A percentile compares a stretch with the other conserved stretches of the same genome.
Conservation (phyloP, 2,888 invertebrate species). For the Harpagoxenus sublaevis region DNA sequence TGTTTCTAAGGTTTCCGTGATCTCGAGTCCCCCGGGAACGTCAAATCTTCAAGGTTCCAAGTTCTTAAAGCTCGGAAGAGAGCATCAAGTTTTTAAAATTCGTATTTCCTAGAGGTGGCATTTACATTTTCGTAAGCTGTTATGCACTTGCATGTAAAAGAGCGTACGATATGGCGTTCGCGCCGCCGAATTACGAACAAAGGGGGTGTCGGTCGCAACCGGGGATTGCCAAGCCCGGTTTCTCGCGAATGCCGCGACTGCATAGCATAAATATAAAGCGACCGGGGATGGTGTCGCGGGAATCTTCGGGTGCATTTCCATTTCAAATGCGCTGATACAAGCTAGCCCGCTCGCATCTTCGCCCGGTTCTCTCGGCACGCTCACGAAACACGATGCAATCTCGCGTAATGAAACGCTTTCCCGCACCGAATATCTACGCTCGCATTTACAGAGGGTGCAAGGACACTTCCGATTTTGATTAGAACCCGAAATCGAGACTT, state of each 20-base stretch:
- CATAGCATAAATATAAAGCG: constrained; percentile 41
- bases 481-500: neutral
- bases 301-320: constrained; percentile 79
- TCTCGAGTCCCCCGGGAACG: no score
- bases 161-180: constrained; percentile 2
- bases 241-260: constrained; percentile 16
- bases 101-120: neutral
- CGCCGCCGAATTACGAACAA: constrained; percentile 37
- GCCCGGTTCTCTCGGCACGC: constrained; percentile 31
- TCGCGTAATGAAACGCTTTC: constrained; percentile 76
- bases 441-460: neutral
- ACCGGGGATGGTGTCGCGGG: constrained; percentile 42
- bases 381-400: constrained; percentile 68
- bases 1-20: neutral
- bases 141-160: neutral
- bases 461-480: constrained; percentile 37
- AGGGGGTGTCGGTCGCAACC: neutral
- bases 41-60: neutral
- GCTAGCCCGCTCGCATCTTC: constrained; percentile 39
- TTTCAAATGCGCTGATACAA: constrained; percentile 77
- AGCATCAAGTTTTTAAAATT: neutral
- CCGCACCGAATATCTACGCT: constrained; percentile 22
- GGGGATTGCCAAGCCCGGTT: constrained; percentile 16
- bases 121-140: constrained; percentile 22
- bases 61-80: neutral